Percentiles rank a stretch among this genome's conserved stretches.
phyloP scores from a whole-genome alignment of 2,888 invertebrate species.

The Latrodectus elegans region DNA sequence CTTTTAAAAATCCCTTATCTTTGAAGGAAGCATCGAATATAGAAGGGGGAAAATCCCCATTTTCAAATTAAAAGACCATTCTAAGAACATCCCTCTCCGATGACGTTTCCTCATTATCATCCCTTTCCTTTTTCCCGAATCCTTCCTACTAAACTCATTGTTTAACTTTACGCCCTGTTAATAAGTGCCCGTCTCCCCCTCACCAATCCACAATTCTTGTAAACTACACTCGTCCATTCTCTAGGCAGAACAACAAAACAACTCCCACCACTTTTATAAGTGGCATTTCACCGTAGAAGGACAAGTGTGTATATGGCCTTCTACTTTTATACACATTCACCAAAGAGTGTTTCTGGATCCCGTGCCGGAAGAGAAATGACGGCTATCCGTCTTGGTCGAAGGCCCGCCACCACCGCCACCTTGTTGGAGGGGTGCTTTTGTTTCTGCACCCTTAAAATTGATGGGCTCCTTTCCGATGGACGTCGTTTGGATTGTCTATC shows the following conservation, averaged over 20 bases:
- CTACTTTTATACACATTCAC: slow-evolving; percentile 21
- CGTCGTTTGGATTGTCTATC: not conserved
- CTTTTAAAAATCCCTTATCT: not conserved
- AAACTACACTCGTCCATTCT: slow-evolving; percentile 14
- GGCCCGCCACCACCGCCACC: not conserved
- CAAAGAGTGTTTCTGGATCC: not conserved
- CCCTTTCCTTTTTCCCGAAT: not conserved
- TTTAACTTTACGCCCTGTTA: slow-evolving; percentile 4
- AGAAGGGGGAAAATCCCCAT: not conserved
- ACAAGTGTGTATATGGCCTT: not conserved
- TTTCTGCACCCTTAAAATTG: slow-evolving; percentile 20
- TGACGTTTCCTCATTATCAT: not conserved
- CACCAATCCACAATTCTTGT: not conserved
- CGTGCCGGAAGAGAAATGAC: slow-evolving; percentile 29
- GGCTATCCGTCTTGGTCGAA: slow-evolving; percentile 26
- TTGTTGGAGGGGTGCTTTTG: slow-evolving; percentile 14
- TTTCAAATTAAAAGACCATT: not conserved
- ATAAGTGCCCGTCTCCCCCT: not conserved
- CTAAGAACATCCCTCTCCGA: not conserved
- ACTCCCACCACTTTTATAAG: slow-evolving; percentile 4
- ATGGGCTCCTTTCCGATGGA: slow-evolving; percentile 12
- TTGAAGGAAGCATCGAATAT: not conserved
- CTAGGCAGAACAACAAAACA: slow-evolving; percentile 9
- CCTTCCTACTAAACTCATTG: not conserved
- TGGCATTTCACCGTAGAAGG: not conserved